Conservation (phyloP, 1,140 invertebrate genomes). For the Coptotermes formosanus region DNA sequence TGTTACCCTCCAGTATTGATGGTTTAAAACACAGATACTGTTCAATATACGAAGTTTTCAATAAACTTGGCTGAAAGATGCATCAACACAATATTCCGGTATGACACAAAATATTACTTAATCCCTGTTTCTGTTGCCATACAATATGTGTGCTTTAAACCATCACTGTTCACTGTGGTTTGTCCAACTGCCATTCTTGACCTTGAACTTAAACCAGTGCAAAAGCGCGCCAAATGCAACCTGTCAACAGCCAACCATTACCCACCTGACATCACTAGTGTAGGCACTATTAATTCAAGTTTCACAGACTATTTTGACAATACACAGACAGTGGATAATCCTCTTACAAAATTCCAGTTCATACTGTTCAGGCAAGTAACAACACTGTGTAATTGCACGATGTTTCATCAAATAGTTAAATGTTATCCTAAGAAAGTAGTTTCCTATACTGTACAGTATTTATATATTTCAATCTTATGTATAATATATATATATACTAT, state of each 20-base stretch:
- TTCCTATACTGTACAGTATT: background rate
- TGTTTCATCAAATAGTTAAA: constrained; percentile 1
- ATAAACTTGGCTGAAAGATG: no score
- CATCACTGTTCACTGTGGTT: no score
- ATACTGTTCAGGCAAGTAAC: background rate
- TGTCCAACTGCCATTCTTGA: background rate
- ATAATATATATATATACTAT: background rate
- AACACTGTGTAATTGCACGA: background rate
- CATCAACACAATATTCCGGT: no score
- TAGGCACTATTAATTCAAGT: background rate
- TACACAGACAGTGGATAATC: background rate
- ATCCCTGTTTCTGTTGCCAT: no score
- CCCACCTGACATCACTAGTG: background rate
- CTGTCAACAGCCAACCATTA: background rate
- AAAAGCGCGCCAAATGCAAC: background rate
- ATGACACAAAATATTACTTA: no score
- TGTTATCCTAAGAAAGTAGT: constrained; percentile 7
- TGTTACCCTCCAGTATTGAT: no score
- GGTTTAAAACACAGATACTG: no score
- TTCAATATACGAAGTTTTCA: no score
- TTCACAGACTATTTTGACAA: background rate
- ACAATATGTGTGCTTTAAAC: no score
- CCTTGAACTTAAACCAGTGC: background rate
- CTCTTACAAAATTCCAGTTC: background rate
- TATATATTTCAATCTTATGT: constrained; percentile 16